Conservation (phyloP, 2,113 vertebrate genomes). For the Mormyrus iriodes region DNA sequence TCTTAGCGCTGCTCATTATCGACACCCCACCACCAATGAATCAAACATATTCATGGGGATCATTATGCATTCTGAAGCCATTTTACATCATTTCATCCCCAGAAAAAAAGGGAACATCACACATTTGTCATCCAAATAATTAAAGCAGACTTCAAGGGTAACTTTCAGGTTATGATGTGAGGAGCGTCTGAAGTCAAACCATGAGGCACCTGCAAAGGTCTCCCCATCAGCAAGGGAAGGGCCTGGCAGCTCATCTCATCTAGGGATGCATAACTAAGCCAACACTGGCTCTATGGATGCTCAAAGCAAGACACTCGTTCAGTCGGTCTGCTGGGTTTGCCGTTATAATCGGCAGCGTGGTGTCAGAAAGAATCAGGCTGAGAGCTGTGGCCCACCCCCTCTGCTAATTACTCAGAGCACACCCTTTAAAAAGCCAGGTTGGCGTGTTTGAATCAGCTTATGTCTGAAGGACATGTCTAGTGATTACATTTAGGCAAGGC, state of each 20-base stretch:
- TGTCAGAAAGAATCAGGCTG: constrained; percentile 43
- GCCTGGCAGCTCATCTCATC: constrained; percentile 46
- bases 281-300: constrained; percentile 27
- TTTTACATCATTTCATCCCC: neutral
- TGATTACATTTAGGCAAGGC: constrained; percentile 52
- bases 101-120: constrained; percentile 21
- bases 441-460: constrained; percentile 40
- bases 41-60: neutral
- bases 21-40: neutral
- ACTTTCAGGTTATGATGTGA: constrained; percentile 58
- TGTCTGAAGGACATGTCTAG: constrained; percentile 43
- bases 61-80: constrained; percentile 24
- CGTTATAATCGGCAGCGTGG: constrained; percentile 28
- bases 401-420: constrained; percentile 40
- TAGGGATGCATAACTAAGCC: constrained; percentile 50
- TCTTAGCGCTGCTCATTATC: neutral
- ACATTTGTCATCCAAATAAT: constrained; percentile 51
- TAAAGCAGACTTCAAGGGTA: constrained; percentile 51
- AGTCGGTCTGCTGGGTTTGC: constrained; percentile 24
- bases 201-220: constrained; percentile 54
- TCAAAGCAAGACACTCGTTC: constrained; percentile 54
- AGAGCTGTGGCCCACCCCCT: constrained; percentile 38
- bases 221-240: constrained; percentile 55
- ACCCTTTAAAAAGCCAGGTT: constrained; percentile 19
- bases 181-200: constrained; percentile 56